Conservation (phyloP, 2,888 invertebrate species). For the Habrosyne pyritoides region DNA sequence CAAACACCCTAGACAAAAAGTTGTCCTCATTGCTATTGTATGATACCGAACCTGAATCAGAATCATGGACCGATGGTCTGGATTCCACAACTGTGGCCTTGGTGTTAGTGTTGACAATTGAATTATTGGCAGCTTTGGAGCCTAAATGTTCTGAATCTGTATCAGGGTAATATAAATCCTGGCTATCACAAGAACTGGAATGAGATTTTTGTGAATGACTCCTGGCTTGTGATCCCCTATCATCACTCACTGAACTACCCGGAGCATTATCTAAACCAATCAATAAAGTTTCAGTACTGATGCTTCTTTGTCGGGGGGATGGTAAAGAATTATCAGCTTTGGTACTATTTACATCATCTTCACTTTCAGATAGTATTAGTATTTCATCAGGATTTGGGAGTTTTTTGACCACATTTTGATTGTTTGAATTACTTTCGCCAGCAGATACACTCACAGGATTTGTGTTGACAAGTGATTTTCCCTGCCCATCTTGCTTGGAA, state of each 20-base stretch:
- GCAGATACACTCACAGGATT: not conserved
- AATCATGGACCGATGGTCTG: conserved; percentile 49
- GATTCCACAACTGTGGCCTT: conserved; percentile 26
- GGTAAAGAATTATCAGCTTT: conserved; percentile 29
- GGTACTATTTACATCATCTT: conserved; percentile 45
- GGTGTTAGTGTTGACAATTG: conserved; percentile 29
- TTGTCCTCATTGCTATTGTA: conserved; percentile 72
- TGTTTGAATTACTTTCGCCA: conserved; percentile 8
- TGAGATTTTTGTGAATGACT: conserved; percentile 50
- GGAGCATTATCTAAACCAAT: conserved; percentile 42
- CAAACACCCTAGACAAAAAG: conserved; percentile 70
- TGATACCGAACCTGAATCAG: conserved; percentile 70
- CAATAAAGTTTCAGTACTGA: conserved; percentile 66
- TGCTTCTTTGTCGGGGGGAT: conserved; percentile 45
- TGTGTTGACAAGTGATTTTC: conserved; percentile 15
- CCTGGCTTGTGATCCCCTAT: conserved; percentile 43
- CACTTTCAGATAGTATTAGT: conserved; percentile 58
- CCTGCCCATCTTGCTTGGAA: conserved; percentile 21
- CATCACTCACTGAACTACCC: conserved; percentile 52
- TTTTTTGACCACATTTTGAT: conserved; percentile 35
- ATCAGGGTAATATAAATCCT: conserved; percentile 64
- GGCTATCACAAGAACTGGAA: conserved; percentile 67
- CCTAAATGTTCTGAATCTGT: conserved; percentile 55
- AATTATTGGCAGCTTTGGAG: conserved; percentile 24
- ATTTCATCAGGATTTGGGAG: conserved; percentile 75